Conservation (phyloP, 1,140 invertebrate species). For the Zelostemma sp. region DNA sequence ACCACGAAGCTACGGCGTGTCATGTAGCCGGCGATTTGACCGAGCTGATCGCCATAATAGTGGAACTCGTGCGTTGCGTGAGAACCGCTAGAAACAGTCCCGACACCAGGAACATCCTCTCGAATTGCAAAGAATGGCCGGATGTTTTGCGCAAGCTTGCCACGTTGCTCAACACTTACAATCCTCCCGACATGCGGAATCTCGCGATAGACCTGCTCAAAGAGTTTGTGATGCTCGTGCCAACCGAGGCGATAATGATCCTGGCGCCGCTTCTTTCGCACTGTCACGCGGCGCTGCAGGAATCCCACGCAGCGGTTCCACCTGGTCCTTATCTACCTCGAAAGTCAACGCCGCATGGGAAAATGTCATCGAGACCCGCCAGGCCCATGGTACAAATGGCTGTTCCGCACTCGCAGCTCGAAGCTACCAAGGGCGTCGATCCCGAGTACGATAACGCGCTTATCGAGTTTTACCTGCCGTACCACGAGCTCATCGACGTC, state of each 20-base stretch:
- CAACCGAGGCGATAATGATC: constrained; percentile 83
- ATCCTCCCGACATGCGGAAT: constrained; percentile 86
- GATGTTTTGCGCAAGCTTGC: constrained; percentile 87
- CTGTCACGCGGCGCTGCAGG: constrained; percentile 85
- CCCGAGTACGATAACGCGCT: constrained; percentile 84
- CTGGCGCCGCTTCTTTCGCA: constrained; percentile 87
- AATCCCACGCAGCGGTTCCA: constrained; percentile 78
- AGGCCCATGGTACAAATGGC: constrained; percentile 91
- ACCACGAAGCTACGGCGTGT: constrained; percentile 92
- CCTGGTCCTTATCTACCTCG: constrained; percentile 82
- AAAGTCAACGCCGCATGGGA: constrained; percentile 73
- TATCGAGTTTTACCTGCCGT: constrained; percentile 83
- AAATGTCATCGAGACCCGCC: constrained; percentile 76
- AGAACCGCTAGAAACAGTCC: constrained; percentile 76
- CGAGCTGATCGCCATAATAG: constrained; percentile 84
- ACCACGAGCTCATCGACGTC: constrained; percentile 88
- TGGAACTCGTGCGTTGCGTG: constrained; percentile 79
- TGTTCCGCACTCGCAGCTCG: constrained; percentile 81
- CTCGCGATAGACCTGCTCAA: constrained; percentile 86
- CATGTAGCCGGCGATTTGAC: constrained; percentile 87
- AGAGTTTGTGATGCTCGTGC: constrained; percentile 86
- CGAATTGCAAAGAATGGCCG: constrained; percentile 84
- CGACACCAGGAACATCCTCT: constrained; percentile 75
- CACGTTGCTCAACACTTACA: constrained; percentile 90
- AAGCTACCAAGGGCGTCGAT: constrained; percentile 80